Evolutionary conservation across 2,113 vertebrate genomes (phyloP).

Genomic region (Canis aureus): DNA sequence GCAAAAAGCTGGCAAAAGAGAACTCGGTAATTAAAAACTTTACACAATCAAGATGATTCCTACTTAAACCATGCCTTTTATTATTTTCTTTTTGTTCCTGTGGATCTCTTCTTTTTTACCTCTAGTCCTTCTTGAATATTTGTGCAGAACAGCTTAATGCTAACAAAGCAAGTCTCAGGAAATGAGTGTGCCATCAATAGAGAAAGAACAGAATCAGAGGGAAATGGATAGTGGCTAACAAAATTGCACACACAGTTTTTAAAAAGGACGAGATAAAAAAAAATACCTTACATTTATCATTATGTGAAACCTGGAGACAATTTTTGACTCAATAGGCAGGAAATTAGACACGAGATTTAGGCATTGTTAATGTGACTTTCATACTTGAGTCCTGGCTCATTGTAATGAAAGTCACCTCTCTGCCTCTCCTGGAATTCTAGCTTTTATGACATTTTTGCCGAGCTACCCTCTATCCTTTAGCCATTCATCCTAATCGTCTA

Average conservation of each 20-base stretch:
- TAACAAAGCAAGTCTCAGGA: conserved; percentile 49
- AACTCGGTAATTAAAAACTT: neutral
- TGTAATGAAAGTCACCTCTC: conserved; percentile 23
- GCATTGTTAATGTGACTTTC: conserved; percentile 62
- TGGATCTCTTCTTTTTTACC: neutral
- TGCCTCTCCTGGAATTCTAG: conserved; percentile 14
- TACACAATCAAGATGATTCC: neutral
- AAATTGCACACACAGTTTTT: neutral
- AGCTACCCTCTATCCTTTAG: conserved; percentile 50
- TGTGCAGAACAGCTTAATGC: neutral
- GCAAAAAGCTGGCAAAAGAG: neutral
- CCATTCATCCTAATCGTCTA: conserved; percentile 50
- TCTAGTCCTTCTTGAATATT: neutral
- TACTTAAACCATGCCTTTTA: neutral
- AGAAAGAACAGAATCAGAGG: conserved; percentile 60
- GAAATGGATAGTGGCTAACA: conserved; percentile 61
- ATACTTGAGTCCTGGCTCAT: conserved; percentile 40
- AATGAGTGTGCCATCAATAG: conserved; percentile 52
- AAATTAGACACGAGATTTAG: conserved; percentile 65
- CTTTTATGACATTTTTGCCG: conserved; percentile 49
- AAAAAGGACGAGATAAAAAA: conserved; percentile 21
- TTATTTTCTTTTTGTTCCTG: neutral
- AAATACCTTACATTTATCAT: conserved; percentile 62
- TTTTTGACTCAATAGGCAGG: conserved; percentile 68
- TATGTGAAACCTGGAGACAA: conserved; percentile 60